These are phyloP conservation scores for Echinometra lucunter DNA, from an alignment of 53 echinoderm and acorn worm genomes.

Conservation along the genomic window DNA sequence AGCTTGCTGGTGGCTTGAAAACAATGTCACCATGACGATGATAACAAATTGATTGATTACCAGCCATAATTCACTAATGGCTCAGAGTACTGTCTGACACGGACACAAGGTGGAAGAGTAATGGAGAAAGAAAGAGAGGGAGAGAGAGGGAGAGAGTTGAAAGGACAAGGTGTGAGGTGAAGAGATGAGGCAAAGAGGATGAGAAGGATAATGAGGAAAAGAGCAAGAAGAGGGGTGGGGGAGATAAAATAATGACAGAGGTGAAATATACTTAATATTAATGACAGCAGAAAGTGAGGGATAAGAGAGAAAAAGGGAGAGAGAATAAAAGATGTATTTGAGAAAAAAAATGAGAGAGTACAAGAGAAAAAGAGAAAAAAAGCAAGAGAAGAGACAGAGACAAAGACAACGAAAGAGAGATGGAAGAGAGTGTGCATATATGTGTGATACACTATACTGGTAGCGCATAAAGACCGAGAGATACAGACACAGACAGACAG, in stretches of 20 bases:
- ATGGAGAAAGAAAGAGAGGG: neutral
- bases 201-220: neutral
- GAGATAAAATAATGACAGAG: neutral
- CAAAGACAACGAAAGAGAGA: neutral
- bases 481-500: too few relatives aligned
- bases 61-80: conserved; percentile 51
- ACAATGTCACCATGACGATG: conserved; percentile 62
- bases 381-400: neutral
- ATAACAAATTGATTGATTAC: conserved; percentile 54
- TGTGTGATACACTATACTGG: too few relatives aligned
- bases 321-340: neutral
- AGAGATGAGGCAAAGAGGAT: neutral
- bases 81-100: conserved; percentile 16
- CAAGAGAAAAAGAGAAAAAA: neutral
- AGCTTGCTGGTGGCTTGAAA: conserved; percentile 4
- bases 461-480: too few relatives aligned
- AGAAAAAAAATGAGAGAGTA: neutral
- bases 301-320: neutral
- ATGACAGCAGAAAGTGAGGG: neutral
- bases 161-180: neutral
- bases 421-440: neutral
- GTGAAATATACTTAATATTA: neutral
- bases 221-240: neutral
- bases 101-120: neutral
- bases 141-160: neutral